Conservation (phyloP, 2,113 vertebrate genomes). For the Felis chaus region DNA sequence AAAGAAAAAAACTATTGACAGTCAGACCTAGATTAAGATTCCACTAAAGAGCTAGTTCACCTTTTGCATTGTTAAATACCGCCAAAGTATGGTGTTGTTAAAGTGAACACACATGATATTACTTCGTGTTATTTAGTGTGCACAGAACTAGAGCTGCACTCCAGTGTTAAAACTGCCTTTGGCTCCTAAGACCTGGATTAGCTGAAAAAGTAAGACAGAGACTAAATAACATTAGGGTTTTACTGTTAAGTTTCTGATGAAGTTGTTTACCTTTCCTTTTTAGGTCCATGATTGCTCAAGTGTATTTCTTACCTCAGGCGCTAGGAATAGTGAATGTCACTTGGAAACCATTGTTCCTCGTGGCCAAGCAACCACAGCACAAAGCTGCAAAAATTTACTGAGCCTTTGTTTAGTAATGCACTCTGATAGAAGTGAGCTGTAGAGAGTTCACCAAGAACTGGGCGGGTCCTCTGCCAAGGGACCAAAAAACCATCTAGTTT, state of each 20-base stretch:
- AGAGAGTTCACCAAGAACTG: not conserved
- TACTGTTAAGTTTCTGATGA: not conserved
- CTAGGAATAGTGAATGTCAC: not conserved
- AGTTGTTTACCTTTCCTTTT: not conserved
- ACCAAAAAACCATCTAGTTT: not conserved
- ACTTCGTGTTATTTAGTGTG: too few species aligned
- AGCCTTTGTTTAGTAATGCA: not conserved
- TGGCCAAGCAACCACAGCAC: not conserved
- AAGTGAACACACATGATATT: not conserved
- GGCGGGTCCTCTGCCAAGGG: not conserved
- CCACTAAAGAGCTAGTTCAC: not conserved
- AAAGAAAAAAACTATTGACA: not conserved
- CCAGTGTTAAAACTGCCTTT: not conserved
- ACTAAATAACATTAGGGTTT: not conserved
- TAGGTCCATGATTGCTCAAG: not conserved
- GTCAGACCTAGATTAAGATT: not conserved
- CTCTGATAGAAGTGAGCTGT: not conserved
- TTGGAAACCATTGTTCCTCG: not conserved
- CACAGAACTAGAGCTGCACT: not conserved
- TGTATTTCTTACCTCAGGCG: not conserved
- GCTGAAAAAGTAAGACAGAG: not conserved
- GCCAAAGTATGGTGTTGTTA: not conserved
- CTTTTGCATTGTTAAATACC: not conserved
- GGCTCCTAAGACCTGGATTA: not conserved
- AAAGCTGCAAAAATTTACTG: slow-evolving; percentile 11